Evolutionary conservation across 37 sponge, comb jelly and placozoan species (phyloP).

Genomic region (Beroe forskalii): DNA sequence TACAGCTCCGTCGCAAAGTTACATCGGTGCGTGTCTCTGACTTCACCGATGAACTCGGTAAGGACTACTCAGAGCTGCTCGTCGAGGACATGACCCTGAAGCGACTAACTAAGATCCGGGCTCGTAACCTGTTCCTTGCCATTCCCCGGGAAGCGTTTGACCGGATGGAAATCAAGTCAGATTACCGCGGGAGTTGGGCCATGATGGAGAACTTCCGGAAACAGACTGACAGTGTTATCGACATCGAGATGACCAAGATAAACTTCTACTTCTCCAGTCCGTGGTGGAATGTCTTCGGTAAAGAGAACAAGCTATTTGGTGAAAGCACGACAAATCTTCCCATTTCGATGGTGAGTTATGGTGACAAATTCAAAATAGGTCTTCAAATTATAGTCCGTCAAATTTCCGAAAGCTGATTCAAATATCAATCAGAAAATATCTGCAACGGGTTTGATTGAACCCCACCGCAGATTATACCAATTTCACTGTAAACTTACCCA

Average conservation of each 20-base stretch:
- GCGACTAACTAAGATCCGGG: not conserved
- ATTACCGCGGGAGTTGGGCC: not conserved
- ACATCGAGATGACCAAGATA: conserved; percentile 53
- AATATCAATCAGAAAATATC: no score
- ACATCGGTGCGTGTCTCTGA: not conserved
- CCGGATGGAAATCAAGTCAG: not conserved
- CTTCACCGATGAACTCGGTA: not conserved
- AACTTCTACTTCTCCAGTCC: conserved; percentile 17
- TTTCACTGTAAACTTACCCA: no score
- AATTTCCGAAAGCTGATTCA: no score
- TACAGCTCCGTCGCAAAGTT: not conserved
- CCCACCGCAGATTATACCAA: no score
- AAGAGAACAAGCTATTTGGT: not conserved
- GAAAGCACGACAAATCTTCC: not conserved
- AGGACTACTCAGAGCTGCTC: not conserved
- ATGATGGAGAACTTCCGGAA: not conserved
- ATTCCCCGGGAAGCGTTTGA: conserved; percentile 11
- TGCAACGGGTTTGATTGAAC: no score
- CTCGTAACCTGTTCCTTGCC: not conserved
- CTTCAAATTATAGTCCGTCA: not conserved
- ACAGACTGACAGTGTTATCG: not conserved
- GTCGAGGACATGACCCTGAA: not conserved
- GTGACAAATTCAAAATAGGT: not conserved
- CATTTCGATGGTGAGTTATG: not conserved
- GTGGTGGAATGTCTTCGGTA: conserved; percentile 2